A percentile compares a stretch with the other conserved stretches of the same genome.
These are phyloP conservation scores for Pionites leucogaster DNA, from an alignment of 2,113 vertebrate genomes.

Conservation along the genomic window DNA sequence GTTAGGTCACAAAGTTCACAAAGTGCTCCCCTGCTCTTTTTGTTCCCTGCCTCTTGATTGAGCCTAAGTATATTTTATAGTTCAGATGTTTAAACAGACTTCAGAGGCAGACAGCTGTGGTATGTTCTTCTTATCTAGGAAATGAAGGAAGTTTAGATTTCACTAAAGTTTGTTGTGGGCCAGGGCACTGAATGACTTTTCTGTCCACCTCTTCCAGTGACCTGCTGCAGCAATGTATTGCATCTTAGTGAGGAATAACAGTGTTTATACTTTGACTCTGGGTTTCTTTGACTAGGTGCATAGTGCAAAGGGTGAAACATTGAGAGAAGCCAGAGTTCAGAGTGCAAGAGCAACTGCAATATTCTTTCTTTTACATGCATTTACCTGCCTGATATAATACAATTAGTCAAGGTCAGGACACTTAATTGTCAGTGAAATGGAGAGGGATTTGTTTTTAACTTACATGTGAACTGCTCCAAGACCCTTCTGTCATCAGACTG, in stretches of 20 bases:
- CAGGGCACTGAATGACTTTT: background rate
- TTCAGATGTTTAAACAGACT: background rate
- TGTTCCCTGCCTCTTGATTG: background rate
- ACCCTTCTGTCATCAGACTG: slow-evolving; percentile 2
- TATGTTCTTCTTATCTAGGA: background rate
- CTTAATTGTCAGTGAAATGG: slow-evolving; percentile 16
- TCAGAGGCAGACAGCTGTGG: background rate
- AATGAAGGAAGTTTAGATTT: background rate
- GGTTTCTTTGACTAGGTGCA: background rate
- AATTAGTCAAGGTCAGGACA: slow-evolving; percentile 5
- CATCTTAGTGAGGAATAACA: background rate
- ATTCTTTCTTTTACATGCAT: background rate
- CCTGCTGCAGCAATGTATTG: background rate
- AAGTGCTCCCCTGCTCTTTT: background rate
- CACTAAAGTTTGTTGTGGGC: background rate
- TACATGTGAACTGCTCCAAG: background rate
- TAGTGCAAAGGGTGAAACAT: background rate
- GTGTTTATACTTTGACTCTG: background rate
- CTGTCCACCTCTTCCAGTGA: background rate
- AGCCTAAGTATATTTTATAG: background rate
- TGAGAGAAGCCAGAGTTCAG: background rate
- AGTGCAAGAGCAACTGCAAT: background rate
- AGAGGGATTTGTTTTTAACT: slow-evolving; percentile 16
- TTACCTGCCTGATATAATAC: background rate
- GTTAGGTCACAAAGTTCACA: background rate